Percentiles rank a stretch among this genome's conserved stretches.
These are phyloP conservation scores for Pollimyrus isidori DNA, from an alignment of 2,113 vertebrate genomes.

Conservation along the genomic window DNA sequence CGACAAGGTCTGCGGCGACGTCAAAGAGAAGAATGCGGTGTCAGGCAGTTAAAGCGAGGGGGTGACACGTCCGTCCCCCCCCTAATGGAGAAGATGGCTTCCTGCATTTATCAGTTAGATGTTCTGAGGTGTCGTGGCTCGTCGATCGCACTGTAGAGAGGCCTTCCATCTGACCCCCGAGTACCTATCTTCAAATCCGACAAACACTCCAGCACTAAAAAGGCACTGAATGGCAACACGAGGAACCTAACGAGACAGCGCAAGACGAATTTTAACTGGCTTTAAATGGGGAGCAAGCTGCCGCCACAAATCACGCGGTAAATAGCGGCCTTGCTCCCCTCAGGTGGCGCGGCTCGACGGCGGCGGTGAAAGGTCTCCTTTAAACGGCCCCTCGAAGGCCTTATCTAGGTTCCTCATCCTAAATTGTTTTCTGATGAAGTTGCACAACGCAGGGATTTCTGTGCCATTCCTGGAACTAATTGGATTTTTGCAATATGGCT, in stretches of 20 bases:
- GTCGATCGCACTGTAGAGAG: neutral
- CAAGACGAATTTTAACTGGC: slow-evolving; percentile 1
- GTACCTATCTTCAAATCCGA: neutral
- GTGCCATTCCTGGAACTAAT: slow-evolving; percentile 1
- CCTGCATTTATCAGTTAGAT: neutral
- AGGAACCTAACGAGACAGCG: neutral
- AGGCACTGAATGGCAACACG: neutral
- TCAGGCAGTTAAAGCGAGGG: neutral
- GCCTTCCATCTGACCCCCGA: neutral
- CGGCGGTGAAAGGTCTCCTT: neutral
- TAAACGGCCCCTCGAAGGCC: neutral
- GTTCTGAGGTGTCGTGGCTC: neutral
- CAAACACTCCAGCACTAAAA: neutral
- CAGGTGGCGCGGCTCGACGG: neutral
- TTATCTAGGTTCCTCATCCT: neutral
- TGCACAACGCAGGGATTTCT: neutral
- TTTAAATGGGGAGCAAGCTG: neutral
- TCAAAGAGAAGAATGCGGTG: neutral
- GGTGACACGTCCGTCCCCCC: neutral
- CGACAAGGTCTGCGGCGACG: neutral
- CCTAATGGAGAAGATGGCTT: neutral
- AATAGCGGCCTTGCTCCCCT: neutral
- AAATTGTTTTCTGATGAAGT: slow-evolving; percentile 14
- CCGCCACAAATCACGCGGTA: neutral
- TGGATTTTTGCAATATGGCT: neutral